These are phyloP conservation scores for Panthera tigris DNA, from an alignment of 2,113 vertebrate species.

Conservation along the genomic window DNA sequence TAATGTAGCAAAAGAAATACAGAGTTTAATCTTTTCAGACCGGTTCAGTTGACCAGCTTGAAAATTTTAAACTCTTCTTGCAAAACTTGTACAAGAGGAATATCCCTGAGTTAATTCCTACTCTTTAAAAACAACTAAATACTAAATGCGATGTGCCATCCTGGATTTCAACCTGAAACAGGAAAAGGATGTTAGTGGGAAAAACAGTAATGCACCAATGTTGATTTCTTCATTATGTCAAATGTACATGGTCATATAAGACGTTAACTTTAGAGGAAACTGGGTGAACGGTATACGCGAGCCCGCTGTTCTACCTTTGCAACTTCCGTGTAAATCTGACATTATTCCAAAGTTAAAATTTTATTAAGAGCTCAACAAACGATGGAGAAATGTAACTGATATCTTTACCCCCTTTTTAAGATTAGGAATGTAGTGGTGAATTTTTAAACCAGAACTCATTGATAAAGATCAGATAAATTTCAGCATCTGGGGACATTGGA, in stretches of 20 bases:
- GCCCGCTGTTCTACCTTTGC: background rate
- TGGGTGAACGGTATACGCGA: background rate
- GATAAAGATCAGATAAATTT: background rate
- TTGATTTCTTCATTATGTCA: background rate
- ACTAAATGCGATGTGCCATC: background rate
- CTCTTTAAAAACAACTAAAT: conserved; percentile 1
- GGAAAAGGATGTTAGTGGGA: background rate
- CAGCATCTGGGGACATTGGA: background rate
- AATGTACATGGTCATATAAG: background rate
- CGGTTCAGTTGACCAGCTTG: background rate
- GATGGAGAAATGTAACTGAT: background rate
- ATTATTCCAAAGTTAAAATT: background rate
- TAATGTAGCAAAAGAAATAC: conserved; percentile 6
- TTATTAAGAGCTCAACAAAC: background rate
- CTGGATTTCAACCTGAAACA: background rate
- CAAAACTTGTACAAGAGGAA: background rate
- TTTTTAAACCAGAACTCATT: background rate
- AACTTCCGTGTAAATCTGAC: background rate
- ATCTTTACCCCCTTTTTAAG: background rate
- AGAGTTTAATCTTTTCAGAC: background rate
- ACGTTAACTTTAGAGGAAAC: background rate
- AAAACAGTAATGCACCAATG: background rate
- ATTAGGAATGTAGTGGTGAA: background rate
- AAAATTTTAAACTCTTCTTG: conserved; percentile 1
- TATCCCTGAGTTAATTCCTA: background rate